Conservation (phyloP, 2,888 invertebrate species). For the Pristionchus mayeri region DNA sequence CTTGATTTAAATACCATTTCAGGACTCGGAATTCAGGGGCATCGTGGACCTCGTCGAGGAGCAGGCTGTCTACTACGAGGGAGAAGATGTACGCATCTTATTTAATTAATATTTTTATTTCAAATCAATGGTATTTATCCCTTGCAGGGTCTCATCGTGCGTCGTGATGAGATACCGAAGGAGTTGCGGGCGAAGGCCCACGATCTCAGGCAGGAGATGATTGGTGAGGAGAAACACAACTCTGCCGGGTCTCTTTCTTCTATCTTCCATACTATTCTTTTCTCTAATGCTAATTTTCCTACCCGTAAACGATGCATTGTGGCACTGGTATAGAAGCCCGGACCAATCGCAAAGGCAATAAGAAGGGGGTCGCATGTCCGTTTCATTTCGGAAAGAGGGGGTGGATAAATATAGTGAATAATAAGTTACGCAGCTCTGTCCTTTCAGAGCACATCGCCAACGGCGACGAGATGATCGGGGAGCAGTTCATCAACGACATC, state of each 20-base stretch:
- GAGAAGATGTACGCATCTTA: constrained; percentile 76
- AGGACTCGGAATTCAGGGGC: constrained; percentile 88
- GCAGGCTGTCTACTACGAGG: constrained; percentile 94
- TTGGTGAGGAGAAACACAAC: constrained; percentile 78
- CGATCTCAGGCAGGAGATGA: constrained; percentile 88
- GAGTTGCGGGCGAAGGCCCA: constrained; percentile 84
- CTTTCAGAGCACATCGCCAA: constrained; percentile 88
- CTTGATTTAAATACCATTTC: too few relatives aligned
- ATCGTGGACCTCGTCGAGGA: constrained; percentile 90
- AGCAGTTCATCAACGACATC: constrained; percentile 91
- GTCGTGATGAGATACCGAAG: constrained; percentile 89
- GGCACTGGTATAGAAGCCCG: too few relatives aligned
- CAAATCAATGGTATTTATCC: constrained; percentile 25
- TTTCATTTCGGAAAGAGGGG: too few relatives aligned
- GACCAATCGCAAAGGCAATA: too few relatives aligned
- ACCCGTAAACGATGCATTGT: too few relatives aligned
- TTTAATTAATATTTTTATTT: constrained; percentile 77
- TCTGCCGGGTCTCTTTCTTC: neutral
- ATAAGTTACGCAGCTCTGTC: constrained; percentile 14
- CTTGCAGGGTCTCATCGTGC: constrained; percentile 78
- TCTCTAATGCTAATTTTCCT: too few relatives aligned
- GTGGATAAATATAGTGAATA: neutral
- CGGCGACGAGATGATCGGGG: constrained; percentile 92
- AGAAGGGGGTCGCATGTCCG: too few relatives aligned
- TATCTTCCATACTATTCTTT: too few relatives aligned